These are phyloP conservation scores for Oncorhynchus clarkii DNA, from an alignment of 2,113 vertebrate genomes.

Conservation along the genomic window DNA sequence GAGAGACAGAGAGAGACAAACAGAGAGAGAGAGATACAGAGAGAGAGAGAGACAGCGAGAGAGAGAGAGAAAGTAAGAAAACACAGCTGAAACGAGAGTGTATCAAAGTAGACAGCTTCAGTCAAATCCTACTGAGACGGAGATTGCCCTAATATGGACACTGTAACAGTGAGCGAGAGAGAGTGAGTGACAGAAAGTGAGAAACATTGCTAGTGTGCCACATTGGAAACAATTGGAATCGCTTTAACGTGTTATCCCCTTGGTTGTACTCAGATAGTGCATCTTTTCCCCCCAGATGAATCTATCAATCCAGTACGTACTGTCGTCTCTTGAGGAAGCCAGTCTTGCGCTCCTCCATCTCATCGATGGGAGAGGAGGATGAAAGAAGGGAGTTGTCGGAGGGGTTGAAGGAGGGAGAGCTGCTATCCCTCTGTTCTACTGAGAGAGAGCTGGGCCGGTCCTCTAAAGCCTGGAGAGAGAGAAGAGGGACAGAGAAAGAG, in stretches of 20 bases:
- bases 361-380: conserved; percentile 93
- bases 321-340: conserved; percentile 90
- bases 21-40: neutral
- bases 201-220: too few species aligned
- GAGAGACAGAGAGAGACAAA: neutral
- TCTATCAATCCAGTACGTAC: conserved; percentile 69
- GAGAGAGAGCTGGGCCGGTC: conserved; percentile 94
- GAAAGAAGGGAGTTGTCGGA: conserved; percentile 98
- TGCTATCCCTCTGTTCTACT: conserved; percentile 94
- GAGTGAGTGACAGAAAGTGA: too few species aligned
- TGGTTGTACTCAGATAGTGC: too few species aligned
- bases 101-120: neutral
- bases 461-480: conserved; percentile 83
- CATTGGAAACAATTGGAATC: too few species aligned
- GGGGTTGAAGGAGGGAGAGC: conserved; percentile 96
- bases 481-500: neutral
- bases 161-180: neutral
- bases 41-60: too few species aligned
- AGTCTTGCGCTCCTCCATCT: conserved; percentile 92
- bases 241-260: too few species aligned
- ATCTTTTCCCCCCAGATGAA: too few species aligned
- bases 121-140: neutral
- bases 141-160: too few species aligned
- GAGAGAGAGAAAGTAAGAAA: too few species aligned
- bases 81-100: neutral